These are phyloP conservation scores for Syncerus caffer DNA, from an alignment of 2,797 vertebrate species.

Conservation along the genomic window DNA sequence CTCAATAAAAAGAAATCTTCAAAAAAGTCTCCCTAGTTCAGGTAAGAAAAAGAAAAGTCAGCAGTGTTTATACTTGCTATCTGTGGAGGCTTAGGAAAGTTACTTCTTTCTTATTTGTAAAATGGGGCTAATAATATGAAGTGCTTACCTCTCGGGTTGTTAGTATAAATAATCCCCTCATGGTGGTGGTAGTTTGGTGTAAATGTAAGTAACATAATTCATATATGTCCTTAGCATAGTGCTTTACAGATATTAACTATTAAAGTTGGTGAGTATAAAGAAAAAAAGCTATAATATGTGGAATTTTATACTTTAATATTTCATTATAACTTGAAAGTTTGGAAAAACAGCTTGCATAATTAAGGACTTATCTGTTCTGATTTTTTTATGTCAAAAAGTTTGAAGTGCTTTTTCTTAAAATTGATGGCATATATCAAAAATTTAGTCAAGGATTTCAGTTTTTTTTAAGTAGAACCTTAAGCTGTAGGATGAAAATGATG, in stretches of 20 bases:
- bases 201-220: background rate
- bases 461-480: slow-evolving; percentile 22
- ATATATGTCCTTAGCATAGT: background rate
- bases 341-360: background rate
- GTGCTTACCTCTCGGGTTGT: background rate
- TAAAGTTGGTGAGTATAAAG: background rate
- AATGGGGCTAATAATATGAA: background rate
- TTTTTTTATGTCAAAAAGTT: slow-evolving; percentile 4
- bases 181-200: background rate
- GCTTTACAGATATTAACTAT: background rate
- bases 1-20: slow-evolving; percentile 11
- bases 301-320: slow-evolving; percentile 33
- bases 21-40: background rate
- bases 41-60: background rate
- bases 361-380: background rate
- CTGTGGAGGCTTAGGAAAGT: background rate
- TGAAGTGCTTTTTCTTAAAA: slow-evolving; percentile 33
- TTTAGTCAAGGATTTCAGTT: background rate
- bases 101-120: background rate
- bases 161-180: background rate
- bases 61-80: background rate
- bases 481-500: background rate
- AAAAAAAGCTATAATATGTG: background rate
- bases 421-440: background rate
- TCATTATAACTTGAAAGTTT: background rate